Evolutionary conservation across 2,113 vertebrate genomes (phyloP).

Genomic region (Erythrolamprus reginae): DNA sequence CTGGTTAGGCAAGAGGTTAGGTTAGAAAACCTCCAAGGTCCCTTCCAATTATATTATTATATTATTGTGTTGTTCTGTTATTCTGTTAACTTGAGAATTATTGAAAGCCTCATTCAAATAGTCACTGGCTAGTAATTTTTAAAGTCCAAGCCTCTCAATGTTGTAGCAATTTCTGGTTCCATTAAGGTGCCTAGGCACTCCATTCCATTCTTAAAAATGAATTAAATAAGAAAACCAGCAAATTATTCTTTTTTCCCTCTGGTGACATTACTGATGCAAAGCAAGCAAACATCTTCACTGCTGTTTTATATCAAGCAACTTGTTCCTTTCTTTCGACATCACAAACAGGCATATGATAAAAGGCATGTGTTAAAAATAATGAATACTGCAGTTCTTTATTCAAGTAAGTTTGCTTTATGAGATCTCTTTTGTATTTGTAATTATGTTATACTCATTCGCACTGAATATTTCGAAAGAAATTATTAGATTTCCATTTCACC

Average conservation of each 20-base stretch:
- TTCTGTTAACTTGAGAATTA: not conserved
- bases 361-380: not conserved
- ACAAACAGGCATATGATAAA: not conserved
- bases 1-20: not conserved
- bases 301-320: not conserved
- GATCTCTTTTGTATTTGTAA: not conserved
- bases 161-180: not conserved
- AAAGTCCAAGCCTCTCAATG: not conserved
- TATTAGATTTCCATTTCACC: not conserved
- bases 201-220: not conserved
- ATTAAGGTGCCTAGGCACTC: not conserved
- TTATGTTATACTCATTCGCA: slow-evolving; percentile 23
- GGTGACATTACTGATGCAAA: not conserved
- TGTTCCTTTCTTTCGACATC: not conserved
- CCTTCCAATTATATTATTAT: not conserved
- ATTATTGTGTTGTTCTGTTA: not conserved
- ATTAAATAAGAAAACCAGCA: not conserved
- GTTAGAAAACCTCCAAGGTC: not conserved
- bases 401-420: slow-evolving; percentile 15
- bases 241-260: not conserved
- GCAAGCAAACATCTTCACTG: not conserved
- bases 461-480: not conserved
- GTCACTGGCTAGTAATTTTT: not conserved
- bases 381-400: not conserved
- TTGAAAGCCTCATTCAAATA: not conserved